phyloP scores from a whole-genome alignment of 2,113 vertebrate species.

The Neogobius melanostomus region DNA sequence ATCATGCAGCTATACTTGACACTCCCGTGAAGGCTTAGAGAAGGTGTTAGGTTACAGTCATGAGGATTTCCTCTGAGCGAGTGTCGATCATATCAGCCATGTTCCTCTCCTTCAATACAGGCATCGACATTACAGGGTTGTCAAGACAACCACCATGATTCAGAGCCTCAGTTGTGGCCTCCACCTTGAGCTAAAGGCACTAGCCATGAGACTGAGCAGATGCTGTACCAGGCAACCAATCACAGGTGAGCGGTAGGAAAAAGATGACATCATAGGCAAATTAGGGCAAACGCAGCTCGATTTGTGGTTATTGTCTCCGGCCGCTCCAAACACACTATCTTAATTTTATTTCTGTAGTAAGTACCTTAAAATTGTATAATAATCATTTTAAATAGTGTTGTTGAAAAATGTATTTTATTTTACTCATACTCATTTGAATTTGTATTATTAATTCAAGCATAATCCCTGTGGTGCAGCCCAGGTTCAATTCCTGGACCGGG shows the following conservation, averaged over 20 bases:
- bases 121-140: conserved; percentile 86
- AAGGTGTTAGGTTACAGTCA: conserved; percentile 5
- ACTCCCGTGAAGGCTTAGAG: neutral
- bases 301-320: conserved; percentile 70
- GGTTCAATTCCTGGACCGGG: no score
- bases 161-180: conserved; percentile 80
- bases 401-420: no score
- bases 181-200: conserved; percentile 84
- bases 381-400: neutral
- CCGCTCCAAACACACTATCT: conserved; percentile 16
- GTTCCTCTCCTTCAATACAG: conserved; percentile 73
- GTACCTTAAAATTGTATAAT: neutral
- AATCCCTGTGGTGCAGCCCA: no score
- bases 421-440: no score
- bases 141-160: conserved; percentile 91
- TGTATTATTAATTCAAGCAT: no score
- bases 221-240: conserved; percentile 86
- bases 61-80: conserved; percentile 46
- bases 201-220: conserved; percentile 86
- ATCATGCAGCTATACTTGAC: neutral
- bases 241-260: conserved; percentile 69
- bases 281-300: conserved; percentile 73
- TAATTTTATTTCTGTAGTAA: no score
- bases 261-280: conserved; percentile 93
- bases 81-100: conserved; percentile 75